Conservation (phyloP, 2,113 vertebrate species). For the Hypomesus transpacificus region DNA sequence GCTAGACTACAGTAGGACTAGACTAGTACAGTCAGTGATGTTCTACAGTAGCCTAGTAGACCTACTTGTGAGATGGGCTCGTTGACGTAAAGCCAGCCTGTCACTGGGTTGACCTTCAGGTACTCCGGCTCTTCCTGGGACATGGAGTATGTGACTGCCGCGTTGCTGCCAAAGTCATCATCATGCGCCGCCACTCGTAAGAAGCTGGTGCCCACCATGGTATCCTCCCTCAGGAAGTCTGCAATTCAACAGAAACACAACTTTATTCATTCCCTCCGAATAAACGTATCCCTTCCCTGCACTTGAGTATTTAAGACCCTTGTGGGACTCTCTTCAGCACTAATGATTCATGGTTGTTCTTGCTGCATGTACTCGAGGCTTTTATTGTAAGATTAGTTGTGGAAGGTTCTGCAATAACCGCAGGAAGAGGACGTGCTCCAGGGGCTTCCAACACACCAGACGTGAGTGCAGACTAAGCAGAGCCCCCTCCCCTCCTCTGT, state of each 20-base stretch:
- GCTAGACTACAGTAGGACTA: neutral
- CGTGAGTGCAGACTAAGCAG: no score
- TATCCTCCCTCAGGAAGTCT: conserved; percentile 87
- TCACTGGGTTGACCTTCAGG: conserved; percentile 80
- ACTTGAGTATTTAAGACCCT: no score
- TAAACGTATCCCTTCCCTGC: no score
- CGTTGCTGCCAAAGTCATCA: conserved; percentile 81
- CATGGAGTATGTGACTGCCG: conserved; percentile 79
- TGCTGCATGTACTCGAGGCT: no score
- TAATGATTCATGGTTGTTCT: no score
- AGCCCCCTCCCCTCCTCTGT: no score
- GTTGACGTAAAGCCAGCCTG: conserved; percentile 85
- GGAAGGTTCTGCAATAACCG: no score
- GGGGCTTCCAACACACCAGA: no score
- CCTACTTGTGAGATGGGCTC: conserved; percentile 78
- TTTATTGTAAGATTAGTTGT: no score
- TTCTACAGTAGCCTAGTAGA: neutral
- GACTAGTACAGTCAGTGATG: neutral
- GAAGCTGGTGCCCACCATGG: conserved; percentile 83
- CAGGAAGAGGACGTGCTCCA: no score
- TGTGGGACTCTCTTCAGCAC: no score
- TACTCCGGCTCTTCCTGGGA: conserved; percentile 75
- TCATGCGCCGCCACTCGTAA: conserved; percentile 81
- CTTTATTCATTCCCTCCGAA: neutral
- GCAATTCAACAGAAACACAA: conserved; percentile 5